A percentile compares a stretch with the other conserved stretches of the same genome.
phyloP scores from a whole-genome alignment of 2,113 vertebrate species.

The Petrocephalus zakoni region DNA sequence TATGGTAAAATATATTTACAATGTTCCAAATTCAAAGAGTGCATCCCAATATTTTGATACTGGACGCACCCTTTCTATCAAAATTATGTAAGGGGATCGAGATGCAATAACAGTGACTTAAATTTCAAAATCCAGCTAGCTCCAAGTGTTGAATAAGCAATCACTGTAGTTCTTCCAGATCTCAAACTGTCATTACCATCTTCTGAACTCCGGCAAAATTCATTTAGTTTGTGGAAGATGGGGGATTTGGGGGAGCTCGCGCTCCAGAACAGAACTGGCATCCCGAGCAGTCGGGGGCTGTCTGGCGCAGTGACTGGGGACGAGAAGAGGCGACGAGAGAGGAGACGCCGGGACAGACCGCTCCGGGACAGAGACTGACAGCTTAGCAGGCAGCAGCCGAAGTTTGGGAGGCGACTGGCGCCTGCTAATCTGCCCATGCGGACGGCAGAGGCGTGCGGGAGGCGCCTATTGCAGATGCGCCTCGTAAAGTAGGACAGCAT shows the following conservation, averaged over 20 bases:
- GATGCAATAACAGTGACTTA: neutral
- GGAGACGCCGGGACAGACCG: constrained; percentile 36
- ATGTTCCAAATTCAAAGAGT: too few relatives aligned
- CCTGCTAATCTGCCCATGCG: constrained; percentile 42
- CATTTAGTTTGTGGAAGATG: neutral
- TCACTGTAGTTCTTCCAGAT: neutral
- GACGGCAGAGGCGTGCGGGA: constrained; percentile 39
- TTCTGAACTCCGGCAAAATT: neutral
- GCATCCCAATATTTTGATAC: neutral
- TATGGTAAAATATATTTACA: too few relatives aligned
- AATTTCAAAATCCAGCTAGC: neutral
- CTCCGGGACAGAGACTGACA: constrained; percentile 45
- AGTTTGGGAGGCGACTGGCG: constrained; percentile 39
- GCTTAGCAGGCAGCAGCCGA: constrained; percentile 42
- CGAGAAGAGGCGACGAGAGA: constrained; percentile 27
- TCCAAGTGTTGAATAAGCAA: neutral
- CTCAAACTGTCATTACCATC: neutral
- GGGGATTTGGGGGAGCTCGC: neutral
- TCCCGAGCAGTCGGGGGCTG: constrained; percentile 8
- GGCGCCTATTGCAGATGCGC: constrained; percentile 31
- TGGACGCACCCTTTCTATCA: neutral
- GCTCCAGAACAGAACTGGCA: neutral
- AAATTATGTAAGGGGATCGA: neutral
- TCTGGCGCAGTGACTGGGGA: constrained; percentile 6
- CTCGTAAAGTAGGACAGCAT: constrained; percentile 32